Conservation (phyloP, 2,113 vertebrate species). For the Archocentrus centrarchus region DNA sequence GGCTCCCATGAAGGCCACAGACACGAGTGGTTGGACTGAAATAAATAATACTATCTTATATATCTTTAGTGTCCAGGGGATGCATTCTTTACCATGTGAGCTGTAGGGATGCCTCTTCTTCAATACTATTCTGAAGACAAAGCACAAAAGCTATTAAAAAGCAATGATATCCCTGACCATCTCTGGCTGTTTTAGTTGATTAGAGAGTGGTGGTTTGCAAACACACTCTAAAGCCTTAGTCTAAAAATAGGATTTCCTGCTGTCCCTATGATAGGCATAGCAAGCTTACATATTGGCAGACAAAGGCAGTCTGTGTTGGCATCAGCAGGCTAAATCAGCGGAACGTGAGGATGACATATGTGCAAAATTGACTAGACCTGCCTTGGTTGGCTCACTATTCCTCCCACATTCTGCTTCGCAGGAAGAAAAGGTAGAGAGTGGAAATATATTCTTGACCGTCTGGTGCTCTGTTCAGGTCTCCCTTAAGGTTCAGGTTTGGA, state of each 20-base stretch:
- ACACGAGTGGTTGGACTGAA: background rate
- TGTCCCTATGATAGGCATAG: conserved; percentile 25
- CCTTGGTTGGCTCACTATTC: conserved; percentile 21
- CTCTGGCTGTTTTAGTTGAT: background rate
- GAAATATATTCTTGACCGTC: conserved; percentile 45
- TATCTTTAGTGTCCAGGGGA: background rate
- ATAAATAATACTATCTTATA: background rate
- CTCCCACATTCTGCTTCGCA: conserved; percentile 30
- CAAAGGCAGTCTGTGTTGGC: conserved; percentile 28
- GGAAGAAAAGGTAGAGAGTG: conserved; percentile 20
- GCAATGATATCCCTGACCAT: background rate
- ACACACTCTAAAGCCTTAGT: conserved; percentile 32
- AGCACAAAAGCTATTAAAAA: background rate
- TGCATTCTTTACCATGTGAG: background rate
- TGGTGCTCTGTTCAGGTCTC: conserved; percentile 36
- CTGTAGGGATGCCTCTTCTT: background rate
- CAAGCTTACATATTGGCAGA: conserved; percentile 52
- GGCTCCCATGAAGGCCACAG: background rate
- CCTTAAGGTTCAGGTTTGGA: conserved; percentile 38
- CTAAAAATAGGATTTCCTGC: conserved; percentile 44
- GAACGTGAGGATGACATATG: conserved; percentile 46
- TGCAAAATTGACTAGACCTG: conserved; percentile 31
- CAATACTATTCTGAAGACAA: background rate
- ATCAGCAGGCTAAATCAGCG: conserved; percentile 38
- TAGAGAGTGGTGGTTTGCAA: background rate